Evolutionary conservation across 2,888 invertebrate species (phyloP).

Genomic region (Scelioninae gen. 2): DNA sequence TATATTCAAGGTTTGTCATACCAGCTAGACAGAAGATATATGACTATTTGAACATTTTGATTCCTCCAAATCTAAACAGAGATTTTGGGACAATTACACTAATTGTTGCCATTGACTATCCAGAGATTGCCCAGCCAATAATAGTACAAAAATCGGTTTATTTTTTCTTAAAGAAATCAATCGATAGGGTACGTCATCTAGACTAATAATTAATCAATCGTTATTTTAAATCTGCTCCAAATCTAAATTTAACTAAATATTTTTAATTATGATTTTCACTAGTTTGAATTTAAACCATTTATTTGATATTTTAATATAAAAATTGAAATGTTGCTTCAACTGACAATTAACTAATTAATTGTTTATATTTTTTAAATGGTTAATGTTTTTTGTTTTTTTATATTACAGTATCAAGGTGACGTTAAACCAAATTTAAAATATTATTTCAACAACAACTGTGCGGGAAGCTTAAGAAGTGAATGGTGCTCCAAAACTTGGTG

Average conservation of each 20-base stretch:
- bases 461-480: conserved; percentile 77
- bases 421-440: conserved; percentile 79
- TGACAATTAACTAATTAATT: too few species aligned
- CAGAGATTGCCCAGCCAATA: conserved; percentile 60
- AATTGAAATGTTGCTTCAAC: too few species aligned
- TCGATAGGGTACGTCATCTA: conserved; percentile 56
- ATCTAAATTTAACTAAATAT: too few species aligned
- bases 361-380: neutral
- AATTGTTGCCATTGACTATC: conserved; percentile 58
- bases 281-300: too few species aligned
- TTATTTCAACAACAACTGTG: conserved; percentile 81
- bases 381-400: neutral
- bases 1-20: conserved; percentile 57
- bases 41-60: conserved; percentile 63
- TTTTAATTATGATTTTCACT: too few species aligned
- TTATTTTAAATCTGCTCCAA: too few species aligned
- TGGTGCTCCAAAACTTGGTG: conserved; percentile 82
- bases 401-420: conserved; percentile 74
- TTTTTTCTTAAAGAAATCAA: conserved; percentile 64
- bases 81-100: conserved; percentile 66
- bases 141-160: conserved; percentile 67
- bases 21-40: conserved; percentile 64
- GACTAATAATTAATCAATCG: too few species aligned
- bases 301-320: too few species aligned
- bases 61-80: conserved; percentile 59